Base-by-base conservation (phyloP, 1,140 invertebrate species). In the Diachasmimorpha longicaudata region DNA sequence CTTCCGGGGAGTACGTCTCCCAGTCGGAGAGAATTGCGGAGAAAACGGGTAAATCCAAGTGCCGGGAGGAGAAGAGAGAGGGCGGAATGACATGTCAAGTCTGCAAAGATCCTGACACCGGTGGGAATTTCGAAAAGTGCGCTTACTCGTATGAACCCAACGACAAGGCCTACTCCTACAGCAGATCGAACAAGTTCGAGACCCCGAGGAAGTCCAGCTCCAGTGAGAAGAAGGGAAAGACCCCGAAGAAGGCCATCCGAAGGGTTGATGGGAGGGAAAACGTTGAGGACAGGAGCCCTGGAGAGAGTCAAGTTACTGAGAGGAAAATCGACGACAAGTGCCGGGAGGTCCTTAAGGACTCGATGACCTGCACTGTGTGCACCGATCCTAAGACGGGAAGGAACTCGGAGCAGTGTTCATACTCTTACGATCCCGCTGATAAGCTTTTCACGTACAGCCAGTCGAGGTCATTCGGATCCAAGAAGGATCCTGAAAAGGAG, bases 401-500 rank as follows among this genome's bases (percentile, higher is more conserved):
- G 13, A 92, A 92, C 74, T 94, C 91, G 74, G 93, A 95, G 87
- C 91, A 93, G 52, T 95, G 94, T 81, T 92, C 92, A 0, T 95
- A 94, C 82, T 90, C 91, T 11, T 91, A 91, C 10, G 89, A 92
- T 76, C 93, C 93, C 0, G 91, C 91, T 77, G 92, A 93, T 78
- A 93, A 94, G 80, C 88, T 92, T 78, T 94, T 92, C 80, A 91
- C 93, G 13, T 93, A 93, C 80, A 82, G 72, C 4, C 84, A 84
- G 44, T 85, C 84, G 1, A 85, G 81, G 16, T 82, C 84, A 0
- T 87, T 84, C 36, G 85, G 85, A 1, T 84, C 85, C 36, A 75
- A 36, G 4, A 68, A 66, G 74, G 13, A 70, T 14, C 31, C 10
- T 39, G 3, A 77, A 4, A 16, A 23, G 37, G 66, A 79, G 13